Evolutionary conservation across 2,113 vertebrate species (phyloP).

Genomic region (Atrichornis clamosus): DNA sequence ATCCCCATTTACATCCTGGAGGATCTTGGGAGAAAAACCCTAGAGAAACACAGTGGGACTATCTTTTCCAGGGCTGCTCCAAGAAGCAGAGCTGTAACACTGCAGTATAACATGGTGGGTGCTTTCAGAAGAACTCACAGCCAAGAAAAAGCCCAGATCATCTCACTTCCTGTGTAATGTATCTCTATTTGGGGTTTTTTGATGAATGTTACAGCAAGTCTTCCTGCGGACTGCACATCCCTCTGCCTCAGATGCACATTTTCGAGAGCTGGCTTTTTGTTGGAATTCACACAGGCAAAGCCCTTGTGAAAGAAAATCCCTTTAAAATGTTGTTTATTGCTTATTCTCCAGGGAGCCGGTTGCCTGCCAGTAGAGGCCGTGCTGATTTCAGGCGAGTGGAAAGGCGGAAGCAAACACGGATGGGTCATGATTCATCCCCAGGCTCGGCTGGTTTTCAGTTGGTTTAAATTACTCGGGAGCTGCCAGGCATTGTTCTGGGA

Average conservation of each 20-base stretch:
- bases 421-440: background rate
- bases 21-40: background rate
- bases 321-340: background rate
- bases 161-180: background rate
- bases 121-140: background rate
- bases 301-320: background rate
- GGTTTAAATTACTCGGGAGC: background rate
- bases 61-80: background rate
- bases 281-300: background rate
- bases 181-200: background rate
- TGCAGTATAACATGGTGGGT: rapidly evolving
- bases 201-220: background rate
- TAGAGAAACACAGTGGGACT: background rate
- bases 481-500: constrained; percentile 42
- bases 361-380: background rate
- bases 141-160: background rate
- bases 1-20: background rate
- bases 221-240: background rate
- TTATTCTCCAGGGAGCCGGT: background rate
- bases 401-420: background rate
- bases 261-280: background rate
- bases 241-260: background rate
- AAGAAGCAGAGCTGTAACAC: rapidly evolving
- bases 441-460: background rate
- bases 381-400: background rate